Evolutionary conservation across 2,797 vertebrate genomes (phyloP).

Genomic region (Cyprinella venusta): DNA sequence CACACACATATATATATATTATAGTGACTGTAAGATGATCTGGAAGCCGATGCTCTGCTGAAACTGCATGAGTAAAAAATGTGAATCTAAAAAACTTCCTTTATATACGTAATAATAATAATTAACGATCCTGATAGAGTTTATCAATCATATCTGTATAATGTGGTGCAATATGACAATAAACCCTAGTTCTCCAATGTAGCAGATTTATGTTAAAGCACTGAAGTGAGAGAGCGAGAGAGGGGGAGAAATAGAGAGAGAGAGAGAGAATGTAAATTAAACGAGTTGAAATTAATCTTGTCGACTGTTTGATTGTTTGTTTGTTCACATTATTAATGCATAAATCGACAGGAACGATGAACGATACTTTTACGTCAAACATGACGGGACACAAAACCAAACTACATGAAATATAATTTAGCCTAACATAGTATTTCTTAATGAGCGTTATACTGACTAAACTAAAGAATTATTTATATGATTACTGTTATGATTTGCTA

Average conservation of each 20-base stretch:
- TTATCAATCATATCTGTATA: neutral
- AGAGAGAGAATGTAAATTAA: conserved; percentile 11
- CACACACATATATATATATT: too few species aligned
- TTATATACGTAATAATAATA: neutral
- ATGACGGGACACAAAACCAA: too few species aligned
- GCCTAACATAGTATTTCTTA: neutral
- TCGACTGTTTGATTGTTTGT: neutral
- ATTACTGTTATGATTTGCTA: neutral
- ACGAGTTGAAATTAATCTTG: neutral
- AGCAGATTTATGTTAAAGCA: neutral
- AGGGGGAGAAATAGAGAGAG: neutral
- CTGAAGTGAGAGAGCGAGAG: neutral
- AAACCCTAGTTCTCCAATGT: conserved; percentile 36
- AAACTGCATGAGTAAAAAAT: conserved; percentile 47
- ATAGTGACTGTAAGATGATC: neutral
- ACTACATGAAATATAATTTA: neutral
- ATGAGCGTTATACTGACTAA: neutral
- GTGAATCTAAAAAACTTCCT: neutral
- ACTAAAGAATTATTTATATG: neutral
- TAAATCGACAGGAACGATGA: neutral
- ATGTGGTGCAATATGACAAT: conserved; percentile 11
- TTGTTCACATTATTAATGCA: neutral
- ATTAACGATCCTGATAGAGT: neutral
- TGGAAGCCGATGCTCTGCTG: conserved; percentile 5
- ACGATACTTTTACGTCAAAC: too few species aligned